Conservation (phyloP, 2,113 vertebrate species). For the Glaucidium brasilianum region DNA sequence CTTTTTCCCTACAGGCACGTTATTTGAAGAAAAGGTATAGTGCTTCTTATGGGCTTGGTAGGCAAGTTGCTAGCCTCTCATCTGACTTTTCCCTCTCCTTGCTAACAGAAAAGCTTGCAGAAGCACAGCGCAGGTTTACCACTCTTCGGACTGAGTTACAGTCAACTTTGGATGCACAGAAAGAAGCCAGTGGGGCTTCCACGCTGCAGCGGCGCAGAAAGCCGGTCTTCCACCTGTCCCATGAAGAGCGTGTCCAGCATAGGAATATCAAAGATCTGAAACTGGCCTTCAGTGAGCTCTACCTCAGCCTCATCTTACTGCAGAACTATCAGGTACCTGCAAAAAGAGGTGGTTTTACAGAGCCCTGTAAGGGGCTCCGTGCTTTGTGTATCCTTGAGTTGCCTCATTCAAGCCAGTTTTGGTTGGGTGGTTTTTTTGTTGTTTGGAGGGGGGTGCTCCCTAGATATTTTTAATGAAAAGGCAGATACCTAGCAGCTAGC, state of each 20-base stretch:
- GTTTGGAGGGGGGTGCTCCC: too few relatives aligned
- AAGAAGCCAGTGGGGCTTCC: constrained; percentile 82
- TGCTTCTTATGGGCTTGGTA: neutral
- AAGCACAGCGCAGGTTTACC: constrained; percentile 91
- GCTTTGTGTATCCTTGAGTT: neutral
- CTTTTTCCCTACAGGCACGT: rapidly evolving
- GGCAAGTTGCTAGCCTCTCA: neutral
- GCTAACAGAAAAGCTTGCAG: constrained; percentile 90
- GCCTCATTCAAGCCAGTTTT: too few relatives aligned
- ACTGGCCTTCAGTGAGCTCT: constrained; percentile 99
- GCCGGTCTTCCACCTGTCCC: constrained; percentile 91
- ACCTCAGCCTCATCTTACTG: constrained; percentile 98
- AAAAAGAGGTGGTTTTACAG: neutral
- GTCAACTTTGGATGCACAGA: constrained; percentile 92
- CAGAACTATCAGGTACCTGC: constrained; percentile 95
- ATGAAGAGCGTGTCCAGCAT: constrained; percentile 94
- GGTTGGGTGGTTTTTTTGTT: too few relatives aligned
- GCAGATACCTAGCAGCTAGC: neutral
- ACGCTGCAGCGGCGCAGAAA: constrained; percentile 86
- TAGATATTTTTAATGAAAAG: neutral
- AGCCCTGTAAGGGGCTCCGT: rapidly evolving
- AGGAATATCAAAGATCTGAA: constrained; percentile 98
- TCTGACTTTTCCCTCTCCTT: neutral
- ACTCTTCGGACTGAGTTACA: constrained; percentile 96
- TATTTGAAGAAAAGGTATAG: rapidly evolving